Percentiles rank a stretch among this genome's conserved stretches.
These are phyloP conservation scores for Pogonus chalceus DNA, from an alignment of 1,140 invertebrate species.

Conservation along the genomic window DNA sequence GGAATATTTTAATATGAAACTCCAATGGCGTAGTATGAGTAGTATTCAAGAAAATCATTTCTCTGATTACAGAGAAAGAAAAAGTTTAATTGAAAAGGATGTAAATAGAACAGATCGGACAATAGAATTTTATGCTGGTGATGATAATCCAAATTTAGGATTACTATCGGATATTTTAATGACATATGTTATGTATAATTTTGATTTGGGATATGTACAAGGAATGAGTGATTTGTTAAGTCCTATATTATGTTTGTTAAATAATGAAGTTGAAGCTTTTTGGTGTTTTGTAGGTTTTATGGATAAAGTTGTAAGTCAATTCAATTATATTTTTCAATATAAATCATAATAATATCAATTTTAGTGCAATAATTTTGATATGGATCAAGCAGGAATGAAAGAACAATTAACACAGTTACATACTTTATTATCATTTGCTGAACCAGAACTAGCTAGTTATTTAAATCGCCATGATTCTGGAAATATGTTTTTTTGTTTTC, in stretches of 20 bases:
- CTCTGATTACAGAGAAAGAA: constrained; percentile 77
- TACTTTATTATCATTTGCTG: constrained; percentile 66
- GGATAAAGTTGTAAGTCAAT: constrained; percentile 73
- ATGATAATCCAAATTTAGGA: constrained; percentile 80
- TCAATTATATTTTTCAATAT: constrained; percentile 14
- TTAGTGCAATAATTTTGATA: constrained; percentile 89
- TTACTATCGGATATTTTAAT: constrained; percentile 87
- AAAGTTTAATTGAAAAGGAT: constrained; percentile 96
- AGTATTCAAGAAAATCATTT: constrained; percentile 82
- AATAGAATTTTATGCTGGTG: constrained; percentile 81
- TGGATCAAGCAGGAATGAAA: constrained; percentile 97
- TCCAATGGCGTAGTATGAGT: constrained; percentile 90
- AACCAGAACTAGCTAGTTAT: constrained; percentile 78
- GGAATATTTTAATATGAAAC: constrained; percentile 92
- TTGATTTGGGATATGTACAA: constrained; percentile 92
- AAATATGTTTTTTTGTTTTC: constrained; percentile 99
- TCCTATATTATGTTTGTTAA: constrained; percentile 82
- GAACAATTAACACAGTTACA: constrained; percentile 78
- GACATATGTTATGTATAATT: constrained; percentile 99
- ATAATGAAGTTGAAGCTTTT: constrained; percentile 92
- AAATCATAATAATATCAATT: constrained; percentile 12
- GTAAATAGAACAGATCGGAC: constrained; percentile 92
- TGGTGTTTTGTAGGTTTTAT: constrained; percentile 99
- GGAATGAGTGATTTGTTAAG: constrained; percentile 97
- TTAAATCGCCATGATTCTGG: constrained; percentile 84